Percentiles rank a stretch among this genome's conserved stretches.
These are phyloP conservation scores for Coelopa frigida DNA, from an alignment of 1,140 invertebrate genomes.

Conservation along the genomic window DNA sequence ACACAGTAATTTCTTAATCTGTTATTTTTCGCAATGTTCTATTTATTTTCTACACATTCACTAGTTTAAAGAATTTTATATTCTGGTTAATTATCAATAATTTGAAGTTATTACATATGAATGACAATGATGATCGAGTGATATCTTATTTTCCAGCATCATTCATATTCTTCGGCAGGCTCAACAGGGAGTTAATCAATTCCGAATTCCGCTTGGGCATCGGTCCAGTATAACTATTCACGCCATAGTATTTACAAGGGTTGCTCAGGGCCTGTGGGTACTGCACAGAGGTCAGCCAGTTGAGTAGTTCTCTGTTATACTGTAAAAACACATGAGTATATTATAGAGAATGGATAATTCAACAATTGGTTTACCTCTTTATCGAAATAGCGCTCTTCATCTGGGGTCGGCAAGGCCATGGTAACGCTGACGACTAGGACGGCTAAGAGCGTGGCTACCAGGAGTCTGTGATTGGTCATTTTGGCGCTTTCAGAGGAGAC, in stretches of 20 bases:
- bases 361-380: slow-evolving; percentile 27
- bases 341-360: slow-evolving; percentile 4
- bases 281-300: slow-evolving; percentile 28
- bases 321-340: slow-evolving; percentile 4
- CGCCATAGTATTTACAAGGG: slow-evolving; percentile 26
- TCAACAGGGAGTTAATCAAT: slow-evolving; percentile 64
- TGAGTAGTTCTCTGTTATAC: slow-evolving; percentile 31
- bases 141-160: slow-evolving; percentile 54
- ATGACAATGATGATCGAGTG: not conserved
- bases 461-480: too few species aligned
- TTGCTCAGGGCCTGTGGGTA: slow-evolving; percentile 18
- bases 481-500: too few species aligned
- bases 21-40: too few species aligned
- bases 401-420: slow-evolving; percentile 24
- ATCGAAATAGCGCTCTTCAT: slow-evolving; percentile 40
- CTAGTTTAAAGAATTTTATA: too few species aligned
- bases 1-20: too few species aligned
- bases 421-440: slow-evolving; percentile 5
- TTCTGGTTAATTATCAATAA: too few species aligned
- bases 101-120: too few species aligned
- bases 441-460: too few species aligned
- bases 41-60: too few species aligned
- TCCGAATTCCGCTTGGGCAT: slow-evolving; percentile 62
- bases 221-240: slow-evolving; percentile 22
- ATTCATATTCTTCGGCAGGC: slow-evolving; percentile 63